phyloP scores from a whole-genome alignment of 2,888 invertebrate genomes.

The Mamestra brassicae region DNA sequence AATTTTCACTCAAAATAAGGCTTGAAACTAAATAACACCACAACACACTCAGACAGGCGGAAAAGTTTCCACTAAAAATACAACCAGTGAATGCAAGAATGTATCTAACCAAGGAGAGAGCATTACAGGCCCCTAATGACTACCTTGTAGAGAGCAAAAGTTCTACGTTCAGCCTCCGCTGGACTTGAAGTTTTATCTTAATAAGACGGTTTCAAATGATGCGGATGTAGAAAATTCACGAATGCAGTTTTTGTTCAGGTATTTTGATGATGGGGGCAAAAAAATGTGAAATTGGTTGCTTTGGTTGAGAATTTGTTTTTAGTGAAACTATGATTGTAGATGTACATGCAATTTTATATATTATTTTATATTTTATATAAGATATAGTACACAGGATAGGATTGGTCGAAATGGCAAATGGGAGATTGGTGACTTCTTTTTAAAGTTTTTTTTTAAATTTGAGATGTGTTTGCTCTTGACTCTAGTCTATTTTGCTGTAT shows the following conservation, averaged over 20 bases:
- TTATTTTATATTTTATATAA: no score
- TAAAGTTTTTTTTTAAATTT: no score
- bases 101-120: conserved; percentile 54
- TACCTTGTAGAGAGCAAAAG: conserved; percentile 82
- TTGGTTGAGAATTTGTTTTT: background rate
- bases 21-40: background rate
- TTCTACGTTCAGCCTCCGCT: conserved; percentile 76
- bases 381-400: no score
- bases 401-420: no score
- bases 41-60: conserved; percentile 28
- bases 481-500: background rate
- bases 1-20: background rate
- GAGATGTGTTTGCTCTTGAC: no score
- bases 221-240: conserved; percentile 38
- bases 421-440: no score
- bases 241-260: conserved; percentile 14
- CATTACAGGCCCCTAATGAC: conserved; percentile 79
- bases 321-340: background rate
- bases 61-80: conserved; percentile 56
- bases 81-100: conserved; percentile 49
- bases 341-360: background rate
- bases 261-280: background rate
- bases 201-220: conserved; percentile 79
- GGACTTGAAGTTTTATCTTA: conserved; percentile 78
- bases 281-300: background rate